Evolutionary conservation across 2,888 invertebrate genomes (phyloP).

Genomic region (Clitarchus hookeri): DNA sequence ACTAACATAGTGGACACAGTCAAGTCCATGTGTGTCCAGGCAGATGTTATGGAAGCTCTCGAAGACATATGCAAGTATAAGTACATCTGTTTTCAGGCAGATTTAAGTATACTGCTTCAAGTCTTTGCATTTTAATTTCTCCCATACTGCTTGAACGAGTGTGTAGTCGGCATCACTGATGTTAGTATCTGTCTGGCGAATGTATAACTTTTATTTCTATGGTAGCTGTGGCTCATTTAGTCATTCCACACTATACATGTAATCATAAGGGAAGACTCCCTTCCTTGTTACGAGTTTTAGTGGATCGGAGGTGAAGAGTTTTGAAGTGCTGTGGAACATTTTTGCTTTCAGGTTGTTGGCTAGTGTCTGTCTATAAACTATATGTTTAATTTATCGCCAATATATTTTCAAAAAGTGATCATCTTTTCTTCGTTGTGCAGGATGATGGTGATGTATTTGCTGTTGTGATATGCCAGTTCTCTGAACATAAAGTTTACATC

Average conservation of each 20-base stretch:
- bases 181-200: neutral
- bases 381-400: too few relatives aligned
- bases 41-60: neutral
- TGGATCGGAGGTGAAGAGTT: too few relatives aligned
- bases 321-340: too few relatives aligned
- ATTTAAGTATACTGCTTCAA: neutral
- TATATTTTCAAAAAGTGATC: too few relatives aligned
- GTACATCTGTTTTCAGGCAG: neutral
- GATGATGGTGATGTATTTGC: too few relatives aligned
- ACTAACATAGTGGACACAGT: neutral
- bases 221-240: neutral
- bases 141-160: neutral
- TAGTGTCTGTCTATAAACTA: too few relatives aligned
- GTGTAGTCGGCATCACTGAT: neutral
- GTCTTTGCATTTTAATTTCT: neutral
- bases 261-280: neutral
- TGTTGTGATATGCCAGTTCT: too few relatives aligned
- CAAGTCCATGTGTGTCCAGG: neutral
- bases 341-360: too few relatives aligned
- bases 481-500: too few relatives aligned
- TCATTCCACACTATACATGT: neutral
- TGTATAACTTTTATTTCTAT: neutral
- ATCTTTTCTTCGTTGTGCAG: too few relatives aligned
- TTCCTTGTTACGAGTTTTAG: neutral
- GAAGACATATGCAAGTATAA: neutral